These are phyloP conservation scores for Loxodonta africana DNA, from an alignment of 2,113 vertebrate species.

Conservation along the genomic window DNA sequence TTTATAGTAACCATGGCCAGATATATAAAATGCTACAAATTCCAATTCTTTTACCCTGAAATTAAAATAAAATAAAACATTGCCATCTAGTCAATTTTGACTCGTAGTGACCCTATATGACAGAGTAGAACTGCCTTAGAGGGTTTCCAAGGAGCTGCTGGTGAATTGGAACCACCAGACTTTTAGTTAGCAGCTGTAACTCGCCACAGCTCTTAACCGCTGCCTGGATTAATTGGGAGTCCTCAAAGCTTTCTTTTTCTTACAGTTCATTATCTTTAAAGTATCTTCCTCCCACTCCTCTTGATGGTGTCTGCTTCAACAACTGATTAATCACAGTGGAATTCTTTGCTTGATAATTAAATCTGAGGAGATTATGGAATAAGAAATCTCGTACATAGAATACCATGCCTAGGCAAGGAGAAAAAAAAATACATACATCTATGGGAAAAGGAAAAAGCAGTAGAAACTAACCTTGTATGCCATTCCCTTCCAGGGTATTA, in stretches of 20 bases:
- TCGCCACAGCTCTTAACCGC: too few species aligned
- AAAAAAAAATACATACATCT: background rate
- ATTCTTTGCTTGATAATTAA: conserved; percentile 40
- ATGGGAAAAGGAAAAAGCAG: background rate
- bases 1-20: background rate
- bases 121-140: too few species aligned
- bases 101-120: too few species aligned
- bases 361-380: conserved; percentile 7
- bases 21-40: background rate
- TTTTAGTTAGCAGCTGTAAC: too few species aligned
- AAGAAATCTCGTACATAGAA: background rate
- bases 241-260: background rate
- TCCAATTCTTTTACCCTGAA: background rate
- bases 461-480: background rate
- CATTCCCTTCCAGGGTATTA: background rate
- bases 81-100: too few species aligned
- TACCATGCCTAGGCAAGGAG: background rate
- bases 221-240: background rate
- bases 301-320: background rate
- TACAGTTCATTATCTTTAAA: background rate
- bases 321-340: background rate
- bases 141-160: too few species aligned
- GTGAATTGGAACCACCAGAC: too few species aligned
- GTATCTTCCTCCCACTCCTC: background rate
- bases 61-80: too few species aligned